Evolutionary conservation across 2,797 vertebrate genomes (phyloP).

Genomic region (Sebastiscus tertius): DNA sequence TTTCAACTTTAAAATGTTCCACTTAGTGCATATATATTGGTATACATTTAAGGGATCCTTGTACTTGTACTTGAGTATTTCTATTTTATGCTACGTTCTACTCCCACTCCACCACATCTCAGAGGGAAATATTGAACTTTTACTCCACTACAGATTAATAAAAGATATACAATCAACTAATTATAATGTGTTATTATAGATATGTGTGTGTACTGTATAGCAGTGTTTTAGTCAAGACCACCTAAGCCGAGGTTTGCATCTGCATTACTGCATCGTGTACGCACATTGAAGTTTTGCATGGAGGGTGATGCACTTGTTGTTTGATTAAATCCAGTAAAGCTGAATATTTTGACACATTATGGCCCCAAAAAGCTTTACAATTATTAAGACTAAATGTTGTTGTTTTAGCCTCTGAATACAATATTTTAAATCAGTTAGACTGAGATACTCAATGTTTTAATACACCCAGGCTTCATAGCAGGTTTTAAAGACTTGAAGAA

Average conservation of each 20-base stretch:
- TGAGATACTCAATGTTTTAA: background rate
- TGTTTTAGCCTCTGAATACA: background rate
- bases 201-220: too few species aligned
- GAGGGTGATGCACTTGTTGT: background rate
- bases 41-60: too few species aligned
- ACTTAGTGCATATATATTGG: too few species aligned
- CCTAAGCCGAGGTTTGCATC: background rate
- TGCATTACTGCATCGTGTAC: conserved; percentile 13
- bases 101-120: too few species aligned
- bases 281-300: background rate
- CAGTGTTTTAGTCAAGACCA: too few species aligned
- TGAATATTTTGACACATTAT: background rate
- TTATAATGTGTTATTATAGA: background rate
- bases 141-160: accelerated
- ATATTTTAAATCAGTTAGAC: background rate
- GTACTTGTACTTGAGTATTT: too few species aligned
- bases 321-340: background rate
- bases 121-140: too few species aligned
- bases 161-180: background rate
- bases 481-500: background rate
- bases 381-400: background rate
- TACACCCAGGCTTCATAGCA: background rate
- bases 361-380: background rate
- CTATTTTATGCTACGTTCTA: too few species aligned
- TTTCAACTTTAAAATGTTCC: too few species aligned